phyloP scores from a whole-genome alignment of 2,113 vertebrate genomes.

The Thunnus maccoyii region DNA sequence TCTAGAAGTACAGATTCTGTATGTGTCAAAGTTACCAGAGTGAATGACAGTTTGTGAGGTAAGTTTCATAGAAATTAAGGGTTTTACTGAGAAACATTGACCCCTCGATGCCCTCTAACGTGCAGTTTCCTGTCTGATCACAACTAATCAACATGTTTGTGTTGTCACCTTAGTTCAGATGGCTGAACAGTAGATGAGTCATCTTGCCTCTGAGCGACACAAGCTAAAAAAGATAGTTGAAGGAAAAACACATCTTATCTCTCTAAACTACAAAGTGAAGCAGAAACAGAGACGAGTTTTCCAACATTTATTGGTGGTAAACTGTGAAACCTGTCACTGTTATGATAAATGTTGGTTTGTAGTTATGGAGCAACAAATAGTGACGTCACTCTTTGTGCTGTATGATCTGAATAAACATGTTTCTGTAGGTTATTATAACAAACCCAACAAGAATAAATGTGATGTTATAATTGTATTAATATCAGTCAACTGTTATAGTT shows the following conservation, averaged over 20 bases:
- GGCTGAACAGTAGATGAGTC: background rate
- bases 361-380: background rate
- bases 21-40: no score
- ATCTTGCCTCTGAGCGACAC: background rate
- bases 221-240: background rate
- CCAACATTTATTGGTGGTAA: background rate
- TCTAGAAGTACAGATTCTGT: no score
- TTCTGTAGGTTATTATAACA: no score
- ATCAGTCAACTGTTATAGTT: no score
- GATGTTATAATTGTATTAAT: no score
- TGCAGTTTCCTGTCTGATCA: background rate
- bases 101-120: background rate
- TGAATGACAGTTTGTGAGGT: no score
- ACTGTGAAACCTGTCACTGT: background rate
- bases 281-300: conserved; percentile 11
- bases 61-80: background rate
- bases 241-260: conserved; percentile 16
- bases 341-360: background rate
- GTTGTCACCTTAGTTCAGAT: background rate
- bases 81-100: no score
- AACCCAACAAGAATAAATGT: no score
- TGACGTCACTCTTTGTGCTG: background rate
- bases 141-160: conserved; percentile 12
- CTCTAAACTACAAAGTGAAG: conserved; percentile 18
- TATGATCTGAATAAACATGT: no score